Base-by-base conservation (phyloP, 64 coral and sea anemone species). In the Hydrozoanthus tunicans region DNA sequence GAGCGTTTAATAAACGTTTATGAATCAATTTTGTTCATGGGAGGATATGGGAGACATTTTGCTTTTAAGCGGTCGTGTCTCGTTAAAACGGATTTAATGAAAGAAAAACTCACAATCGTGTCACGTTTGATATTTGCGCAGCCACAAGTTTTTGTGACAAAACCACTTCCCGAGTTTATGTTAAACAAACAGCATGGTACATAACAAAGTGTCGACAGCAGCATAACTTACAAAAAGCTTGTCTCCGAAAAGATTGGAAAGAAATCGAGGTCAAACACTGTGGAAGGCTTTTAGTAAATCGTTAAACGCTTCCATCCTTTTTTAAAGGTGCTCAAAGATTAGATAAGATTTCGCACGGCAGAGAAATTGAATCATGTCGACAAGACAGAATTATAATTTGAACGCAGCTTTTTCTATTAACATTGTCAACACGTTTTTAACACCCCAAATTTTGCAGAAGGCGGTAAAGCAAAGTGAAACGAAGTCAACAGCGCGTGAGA, bases 151-250 rank as follows among this genome's bases (percentile, higher is more conserved):
- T 88, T 5, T 88, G 68, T 88, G 68, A 88, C 84, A 58, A 88
- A 80, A 73, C 68, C 68, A 88, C 84, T 88, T 88, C 68, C 84
- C 84, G 69, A 88, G 84, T 88, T 74, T 73, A 88, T 88, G 84
- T 88, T 88, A 88, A 88, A 88, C 84, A 88, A 88, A 88, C 84
- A 88, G 84, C 84, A 74, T 88, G 84, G n/a, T 60, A 61, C 14
- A 76, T 52, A 26, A 43, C 24, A 43, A 51, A 59, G 54, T 73
- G n/a, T 58, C 4, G 53, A 74, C 68, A 82, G 24, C 53, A 70
- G 15, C 59, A 13, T 64, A 54, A 83, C 63, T 67, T 83, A 51
- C 12, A 68, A 56, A 70, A 57, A 0, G 59, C 9, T 43, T 14
- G 27, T 56, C 11, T 73, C 84, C 66, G 10, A 43, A 32, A 57